Base-by-base conservation (phyloP, 1,140 invertebrate species). In the Colletes latitarsis region DNA sequence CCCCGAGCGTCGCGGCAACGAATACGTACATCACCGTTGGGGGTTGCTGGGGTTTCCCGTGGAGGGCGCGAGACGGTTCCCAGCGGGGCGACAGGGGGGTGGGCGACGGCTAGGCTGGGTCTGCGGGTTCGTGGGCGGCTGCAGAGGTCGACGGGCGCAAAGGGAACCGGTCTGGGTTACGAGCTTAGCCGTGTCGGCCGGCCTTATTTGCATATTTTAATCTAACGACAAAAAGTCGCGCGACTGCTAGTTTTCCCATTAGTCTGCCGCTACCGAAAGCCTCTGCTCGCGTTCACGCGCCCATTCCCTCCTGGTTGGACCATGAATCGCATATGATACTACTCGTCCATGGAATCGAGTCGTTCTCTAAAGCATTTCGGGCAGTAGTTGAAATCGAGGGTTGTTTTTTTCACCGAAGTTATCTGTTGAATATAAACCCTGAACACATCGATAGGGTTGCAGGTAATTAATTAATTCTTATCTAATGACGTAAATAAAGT, bases 151-250 rank as follows among this genome's bases (percentile, higher is more conserved):
- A 30, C 55, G 55, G 57, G 58, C 58, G 58, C 30, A 43, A 57
- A 57, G 77, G 62, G 52, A 15, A 9, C 9, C 30, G 39, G 72
- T 39, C 46, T 41, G 69, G 70, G 82, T 74, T 74, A 75, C 77
- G 79, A 82, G 82, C 82, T 73, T 74, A 63, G 58, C 75, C 49
- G 75, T 66, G 79, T 75, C 84, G 69, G 52, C 52, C 55, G 19
- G 72, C 72, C 30, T 85, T 82, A 88, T 88, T 87, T 87, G 85
- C 86, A 87, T 87, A 85, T 87, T 88, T 88, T 88, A 87, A 88
- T 88, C 85, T 81, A 77, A 83, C 82, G 76, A 66, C 83, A 82
- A 85, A 87, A 88, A 88, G 82, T 77, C 76, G 64, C 52, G 52
- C 76, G 60, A 57, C 68, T 49, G 72, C 79, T 82, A 77, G 79